These are phyloP conservation scores for Kryphioiulus occultus DNA, from an alignment of 2,888 invertebrate species.

Conservation along the genomic window DNA sequence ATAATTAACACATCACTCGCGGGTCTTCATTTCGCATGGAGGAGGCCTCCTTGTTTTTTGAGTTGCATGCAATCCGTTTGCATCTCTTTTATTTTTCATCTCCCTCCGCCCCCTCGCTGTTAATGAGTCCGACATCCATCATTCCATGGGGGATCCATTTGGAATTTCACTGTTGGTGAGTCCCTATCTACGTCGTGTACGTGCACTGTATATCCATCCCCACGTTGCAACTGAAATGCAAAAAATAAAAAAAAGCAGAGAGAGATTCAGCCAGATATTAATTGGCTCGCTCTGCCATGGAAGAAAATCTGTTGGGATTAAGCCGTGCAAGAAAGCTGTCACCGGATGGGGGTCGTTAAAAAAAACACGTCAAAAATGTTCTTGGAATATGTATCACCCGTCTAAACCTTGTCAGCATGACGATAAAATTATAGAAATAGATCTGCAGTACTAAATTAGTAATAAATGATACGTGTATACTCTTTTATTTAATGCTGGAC, in stretches of 20 bases:
- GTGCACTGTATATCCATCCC: background rate
- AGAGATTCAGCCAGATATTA: background rate
- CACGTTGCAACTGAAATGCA: background rate
- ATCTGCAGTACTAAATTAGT: no score
- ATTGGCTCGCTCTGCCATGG: background rate
- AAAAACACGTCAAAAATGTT: no score
- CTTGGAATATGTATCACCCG: no score
- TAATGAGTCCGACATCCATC: slow-evolving; percentile 5
- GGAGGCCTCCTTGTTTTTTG: slow-evolving; percentile 4
- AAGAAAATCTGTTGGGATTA: background rate
- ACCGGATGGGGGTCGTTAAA: background rate
- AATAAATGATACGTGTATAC: no score
- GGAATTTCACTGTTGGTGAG: background rate
- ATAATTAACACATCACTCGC: slow-evolving; percentile 23
- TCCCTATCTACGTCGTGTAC: no score
- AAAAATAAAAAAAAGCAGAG: background rate
- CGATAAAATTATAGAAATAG: no score
- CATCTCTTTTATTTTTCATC: slow-evolving; percentile 20
- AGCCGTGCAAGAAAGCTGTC: background rate
- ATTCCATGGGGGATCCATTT: slow-evolving; percentile 15
- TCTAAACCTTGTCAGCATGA: no score
- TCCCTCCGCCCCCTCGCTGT: slow-evolving; percentile 17
- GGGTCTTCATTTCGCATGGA: background rate
- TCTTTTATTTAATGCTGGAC: no score
- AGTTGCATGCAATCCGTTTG: slow-evolving; percentile 23